Evolutionary conservation across 1,140 invertebrate genomes (phyloP).

Genomic region (Achroia grisella): DNA sequence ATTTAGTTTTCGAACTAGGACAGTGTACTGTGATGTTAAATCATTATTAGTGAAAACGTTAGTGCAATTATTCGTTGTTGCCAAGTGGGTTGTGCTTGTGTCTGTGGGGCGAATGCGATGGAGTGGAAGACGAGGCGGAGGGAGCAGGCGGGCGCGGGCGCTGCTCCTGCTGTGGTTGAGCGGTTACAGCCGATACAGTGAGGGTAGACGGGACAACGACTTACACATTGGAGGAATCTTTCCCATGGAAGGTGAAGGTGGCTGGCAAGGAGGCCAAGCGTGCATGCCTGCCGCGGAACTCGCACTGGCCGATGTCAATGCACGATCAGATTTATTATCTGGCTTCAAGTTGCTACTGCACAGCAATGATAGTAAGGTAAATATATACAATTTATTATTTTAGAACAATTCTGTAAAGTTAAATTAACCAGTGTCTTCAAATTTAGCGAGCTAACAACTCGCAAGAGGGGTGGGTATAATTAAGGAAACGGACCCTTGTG

Average conservation of each 20-base stretch:
- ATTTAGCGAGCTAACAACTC: neutral
- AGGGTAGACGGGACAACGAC: conserved; percentile 67
- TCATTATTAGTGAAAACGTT: conserved; percentile 62
- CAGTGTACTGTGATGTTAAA: conserved; percentile 46
- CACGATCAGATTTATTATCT: conserved; percentile 88
- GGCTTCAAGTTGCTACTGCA: conserved; percentile 94
- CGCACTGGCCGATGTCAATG: conserved; percentile 97
- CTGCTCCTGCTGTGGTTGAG: conserved; percentile 42
- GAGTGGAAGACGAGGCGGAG: conserved; percentile 16
- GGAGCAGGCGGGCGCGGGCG: conserved; percentile 14
- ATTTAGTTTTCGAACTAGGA: conserved; percentile 61
- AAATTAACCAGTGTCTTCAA: no score
- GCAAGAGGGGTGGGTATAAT: neutral
- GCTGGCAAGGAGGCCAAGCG: conserved; percentile 96
- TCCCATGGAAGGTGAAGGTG: conserved; percentile 94
- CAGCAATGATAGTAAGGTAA: conserved; percentile 98
- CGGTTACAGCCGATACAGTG: conserved; percentile 33
- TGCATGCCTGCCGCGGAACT: conserved; percentile 96
- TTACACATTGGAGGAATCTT: conserved; percentile 98
- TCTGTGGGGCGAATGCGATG: conserved; percentile 18
- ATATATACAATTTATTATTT: neutral
- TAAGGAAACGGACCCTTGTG: neutral
- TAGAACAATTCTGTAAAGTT: neutral
- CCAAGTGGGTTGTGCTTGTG: conserved; percentile 48
- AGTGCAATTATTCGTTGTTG: conserved; percentile 71